Evolutionary conservation across 2,888 invertebrate species (phyloP), one percentile per base, ranked within the genome.

Genomic region (Sarcophaga carnaria): DNA sequence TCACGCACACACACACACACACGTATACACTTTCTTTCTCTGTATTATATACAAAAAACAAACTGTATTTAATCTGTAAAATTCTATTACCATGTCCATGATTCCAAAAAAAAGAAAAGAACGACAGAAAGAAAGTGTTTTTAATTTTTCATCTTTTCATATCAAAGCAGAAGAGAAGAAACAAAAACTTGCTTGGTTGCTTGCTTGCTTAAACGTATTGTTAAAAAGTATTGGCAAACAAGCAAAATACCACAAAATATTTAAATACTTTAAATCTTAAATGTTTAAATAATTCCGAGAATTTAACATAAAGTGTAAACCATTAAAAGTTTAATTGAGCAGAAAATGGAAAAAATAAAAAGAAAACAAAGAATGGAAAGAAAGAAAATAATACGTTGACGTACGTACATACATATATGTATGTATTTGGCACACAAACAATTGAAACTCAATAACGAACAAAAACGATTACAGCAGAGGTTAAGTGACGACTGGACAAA

Each of bases 251-350:
- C 54, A 54, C 17, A 54, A 54, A 54, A 54, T 54, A 12, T 54
- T 54, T 54, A 14, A 54, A 54, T 54, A 4, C 17, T 54, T 54
- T 54, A 54, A 12, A 54, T 77, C 75, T 80, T 45, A 75, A 76
- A 87, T 71, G 78, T 84, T 80, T 87, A 87, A 87, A 87, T 87
- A 87, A 87, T 81, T 79, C 78, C 67, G 62, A 75, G 67, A 84
- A 81, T 84, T 75, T 81, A 66, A 71, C 66, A 69, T 81, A 59
- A 74, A 59, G 72, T 37, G 37, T 63, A 78, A 86, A 83, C 80
- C 78, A 86, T 86, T 86, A 81, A 86, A 87, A 87, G 81, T 84
- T 87, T 84, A 87, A 87, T 87, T 84, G 86, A 84, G 81, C 86
- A 84, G 69, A 86, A 86, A 70, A 80, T 75, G 64, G 5, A 80